Conservation (phyloP, 2,797 vertebrate genomes). For the Nyctibius grandis region DNA sequence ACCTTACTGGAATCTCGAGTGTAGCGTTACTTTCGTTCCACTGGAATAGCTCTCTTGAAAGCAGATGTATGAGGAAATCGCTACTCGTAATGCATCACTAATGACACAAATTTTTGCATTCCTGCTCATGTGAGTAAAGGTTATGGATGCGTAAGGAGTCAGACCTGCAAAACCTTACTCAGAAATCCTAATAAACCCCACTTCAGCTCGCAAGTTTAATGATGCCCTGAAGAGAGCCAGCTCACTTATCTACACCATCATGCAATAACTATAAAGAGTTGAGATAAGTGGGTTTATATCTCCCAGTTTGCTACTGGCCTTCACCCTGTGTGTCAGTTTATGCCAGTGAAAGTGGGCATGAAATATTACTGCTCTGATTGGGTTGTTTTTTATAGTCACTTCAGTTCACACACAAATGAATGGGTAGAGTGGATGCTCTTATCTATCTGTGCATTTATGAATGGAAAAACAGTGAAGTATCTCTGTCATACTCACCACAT, state of each 20-base stretch:
- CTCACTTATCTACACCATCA: neutral
- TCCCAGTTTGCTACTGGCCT: neutral
- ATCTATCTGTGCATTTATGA: neutral
- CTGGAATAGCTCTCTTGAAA: slow-evolving; percentile 45
- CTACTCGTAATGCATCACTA: slow-evolving; percentile 8
- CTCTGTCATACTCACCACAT: fast-evolving
- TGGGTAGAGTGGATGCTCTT: neutral
- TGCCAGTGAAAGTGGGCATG: neutral
- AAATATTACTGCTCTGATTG: neutral
- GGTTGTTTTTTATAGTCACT: neutral
- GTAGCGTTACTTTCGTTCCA: slow-evolving; percentile 40
- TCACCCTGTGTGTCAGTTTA: neutral
- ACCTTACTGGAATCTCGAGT: slow-evolving; percentile 56
- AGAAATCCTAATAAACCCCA: neutral
- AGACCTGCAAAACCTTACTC: slow-evolving; percentile 1
- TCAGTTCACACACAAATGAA: neutral
- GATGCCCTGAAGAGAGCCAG: slow-evolving; percentile 4
- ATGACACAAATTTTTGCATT: slow-evolving; percentile 12
- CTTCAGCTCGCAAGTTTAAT: neutral
- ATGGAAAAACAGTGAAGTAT: neutral
- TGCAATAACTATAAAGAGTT: neutral
- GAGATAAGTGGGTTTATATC: slow-evolving; percentile 9
- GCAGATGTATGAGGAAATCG: slow-evolving; percentile 29
- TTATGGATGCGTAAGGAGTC: neutral
- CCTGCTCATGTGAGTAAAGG: neutral